Base-by-base conservation (phyloP, 2,888 invertebrate species). In the Icerya purchasi region DNA sequence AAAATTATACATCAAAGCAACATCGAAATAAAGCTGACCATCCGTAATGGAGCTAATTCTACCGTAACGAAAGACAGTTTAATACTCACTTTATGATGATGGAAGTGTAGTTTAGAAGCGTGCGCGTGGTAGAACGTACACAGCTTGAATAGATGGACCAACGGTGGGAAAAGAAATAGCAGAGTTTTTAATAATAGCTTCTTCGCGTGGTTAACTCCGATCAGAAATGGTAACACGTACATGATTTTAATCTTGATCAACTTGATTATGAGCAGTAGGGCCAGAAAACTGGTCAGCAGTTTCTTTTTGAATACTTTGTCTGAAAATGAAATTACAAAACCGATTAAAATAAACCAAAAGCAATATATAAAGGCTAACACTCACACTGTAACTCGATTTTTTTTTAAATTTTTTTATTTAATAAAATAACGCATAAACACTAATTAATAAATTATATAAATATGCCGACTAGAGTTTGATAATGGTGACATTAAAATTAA, bases 151-250 rank as follows among this genome's bases (percentile, higher is more conserved):
- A 89, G 77, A 69, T 87, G 85, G 59, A 84, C 80, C 62, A 89
- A 71, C 0, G 86, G 85, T 1, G 88, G 88, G 72, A 88, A 86
- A 50, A 89, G 68, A 75, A 88, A 88, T 22, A 89, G 76, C 18
- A 89, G 71, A 57, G 87, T 73, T 69, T 89, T 88, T 53, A 89
- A 74, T 67, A 88, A 77, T 66, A 89, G 75, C 70, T 88, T 88
- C 73, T 89, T 89, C 2, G 88, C 88, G 0, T 87, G 81, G 1
- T 83, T 83, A 20, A 86, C 80, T 1, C 88, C 88, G 65, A 88
- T 78, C 56, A 88, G 72, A 56, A 87, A 71, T 0, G 88, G 88
- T 62, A 87, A 72, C 21, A 89, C 75, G 74, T 88, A 87, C 68
- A 88, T 76, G 63, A 87, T 73, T 72, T 87, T 87, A 66, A 87